Conservation (phyloP, 2,888 invertebrate species). For the Pristionchus arcanus region DNA sequence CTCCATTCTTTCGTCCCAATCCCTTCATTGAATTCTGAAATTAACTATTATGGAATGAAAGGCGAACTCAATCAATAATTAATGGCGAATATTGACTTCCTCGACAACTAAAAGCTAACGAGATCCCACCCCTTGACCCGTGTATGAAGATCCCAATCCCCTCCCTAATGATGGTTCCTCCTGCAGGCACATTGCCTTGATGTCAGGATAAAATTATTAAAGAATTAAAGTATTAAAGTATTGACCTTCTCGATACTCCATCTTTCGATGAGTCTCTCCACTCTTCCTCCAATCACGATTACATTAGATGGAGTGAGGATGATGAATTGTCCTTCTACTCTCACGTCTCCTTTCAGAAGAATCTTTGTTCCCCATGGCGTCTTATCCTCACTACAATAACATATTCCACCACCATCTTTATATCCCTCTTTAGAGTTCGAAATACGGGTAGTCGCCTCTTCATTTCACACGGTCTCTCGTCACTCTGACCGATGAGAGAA, state of each 20-base stretch:
- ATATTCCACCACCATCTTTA: not conserved
- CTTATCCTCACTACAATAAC: conserved; percentile 48
- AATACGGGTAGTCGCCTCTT: too few species aligned
- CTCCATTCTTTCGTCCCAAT: conserved; percentile 55
- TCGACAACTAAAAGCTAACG: too few species aligned
- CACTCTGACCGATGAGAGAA: too few species aligned
- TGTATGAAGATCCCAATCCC: too few species aligned
- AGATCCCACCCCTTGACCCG: too few species aligned
- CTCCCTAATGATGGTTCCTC: too few species aligned
- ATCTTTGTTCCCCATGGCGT: conserved; percentile 56
- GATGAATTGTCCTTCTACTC: conserved; percentile 65
- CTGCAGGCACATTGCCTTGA: too few species aligned
- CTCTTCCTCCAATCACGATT: conserved; percentile 71
- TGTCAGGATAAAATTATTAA: too few species aligned
- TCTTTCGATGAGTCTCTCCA: conserved; percentile 71
- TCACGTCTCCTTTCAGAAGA: conserved; percentile 61
- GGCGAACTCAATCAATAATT: not conserved
- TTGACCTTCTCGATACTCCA: conserved; percentile 71
- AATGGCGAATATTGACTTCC: not conserved
- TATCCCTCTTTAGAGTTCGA: too few species aligned
- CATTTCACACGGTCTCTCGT: too few species aligned
- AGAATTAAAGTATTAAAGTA: too few species aligned
- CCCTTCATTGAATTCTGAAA: conserved; percentile 52
- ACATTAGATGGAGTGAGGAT: conserved; percentile 63
- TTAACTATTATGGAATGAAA: not conserved